Evolutionary conservation across 2,797 vertebrate genomes (phyloP).

Genomic region (Phataginus tricuspis): DNA sequence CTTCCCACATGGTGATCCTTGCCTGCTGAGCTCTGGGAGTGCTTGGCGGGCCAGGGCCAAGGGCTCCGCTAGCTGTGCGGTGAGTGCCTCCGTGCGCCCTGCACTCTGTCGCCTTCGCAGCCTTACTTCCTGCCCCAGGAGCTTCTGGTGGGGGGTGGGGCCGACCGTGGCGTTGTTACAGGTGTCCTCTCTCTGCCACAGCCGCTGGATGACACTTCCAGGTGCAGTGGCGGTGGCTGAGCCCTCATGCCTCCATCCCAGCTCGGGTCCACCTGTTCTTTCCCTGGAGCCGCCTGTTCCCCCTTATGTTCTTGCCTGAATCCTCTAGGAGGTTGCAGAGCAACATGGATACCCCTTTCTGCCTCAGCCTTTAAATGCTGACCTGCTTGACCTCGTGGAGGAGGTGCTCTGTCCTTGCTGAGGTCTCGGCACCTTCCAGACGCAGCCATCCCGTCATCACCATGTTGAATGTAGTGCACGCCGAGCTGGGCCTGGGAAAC

Average conservation of each 20-base stretch:
- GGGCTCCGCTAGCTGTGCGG: rapidly evolving
- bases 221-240: slow-evolving; percentile 59
- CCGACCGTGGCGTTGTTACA: background rate
- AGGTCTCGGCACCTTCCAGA: background rate
- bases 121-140: background rate
- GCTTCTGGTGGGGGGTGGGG: background rate
- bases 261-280: background rate
- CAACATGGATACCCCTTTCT: background rate
- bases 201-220: background rate
- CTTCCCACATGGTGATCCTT: rapidly evolving
- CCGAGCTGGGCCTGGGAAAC: slow-evolving; percentile 61
- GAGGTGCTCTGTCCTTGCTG: background rate
- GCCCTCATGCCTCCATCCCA: slow-evolving; percentile 32
- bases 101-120: background rate
- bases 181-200: background rate
- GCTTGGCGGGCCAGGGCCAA: background rate
- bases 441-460: background rate
- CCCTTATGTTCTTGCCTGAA: background rate
- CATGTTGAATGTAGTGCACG: slow-evolving; percentile 73
- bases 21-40: background rate
- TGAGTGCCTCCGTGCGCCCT: background rate
- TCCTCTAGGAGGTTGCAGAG: slow-evolving; percentile 47
- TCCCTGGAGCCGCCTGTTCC: background rate
- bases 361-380: slow-evolving; percentile 43
- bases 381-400: slow-evolving; percentile 31